Evolutionary conservation across 2,888 invertebrate genomes (phyloP), one percentile per base, ranked within the genome.

Genomic region (Drosophila multiciliata): DNA sequence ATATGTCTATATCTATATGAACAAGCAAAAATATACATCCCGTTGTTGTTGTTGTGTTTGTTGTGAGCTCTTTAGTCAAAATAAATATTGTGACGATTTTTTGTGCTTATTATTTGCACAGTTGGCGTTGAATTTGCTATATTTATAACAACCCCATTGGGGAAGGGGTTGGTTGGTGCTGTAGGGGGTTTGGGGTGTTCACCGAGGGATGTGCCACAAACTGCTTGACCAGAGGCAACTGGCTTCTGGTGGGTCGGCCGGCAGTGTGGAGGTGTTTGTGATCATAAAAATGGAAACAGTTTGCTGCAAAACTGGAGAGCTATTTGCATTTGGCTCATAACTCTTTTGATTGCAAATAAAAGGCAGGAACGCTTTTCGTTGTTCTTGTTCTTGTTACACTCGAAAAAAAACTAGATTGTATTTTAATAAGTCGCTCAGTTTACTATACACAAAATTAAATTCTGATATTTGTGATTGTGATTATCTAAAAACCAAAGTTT

Each of bases 341-440:
- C 90, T 90, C 87, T 88, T 88, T 87, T 87, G 89, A 85, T 85
- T 89, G 88, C 85, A 89, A 85, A 85, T 85, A 85, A 89, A 82
- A 66, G 49, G 69, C 63, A 9, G 66, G 69, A 75, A 75, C 83
- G 67, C 71, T 66, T 73, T 80, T 67, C 59, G 50, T 20, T 42
- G 6, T 36, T 59, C 53, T 53, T 64, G 48, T 52, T 80, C 50
- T 53, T 66, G 59, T 38, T 45, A 23, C 15, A 45, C 45, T 45
- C 23, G 23, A 1, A n/a, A n/a, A 23, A 23, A 4, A 15, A 2
- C 20, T n/a, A n/a, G n/a, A n/a, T n/a, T 20, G 1, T 1, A 29
- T 29, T 29, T 29, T 6, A 29, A 29, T 29, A 29, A 29, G 29
- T 29, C 29, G 29, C 29, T 26, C 26, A 26, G 26, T 4, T 33